Evolutionary conservation across 2,888 invertebrate genomes (phyloP).

Genomic region (Meiosimyza decipiens): DNA sequence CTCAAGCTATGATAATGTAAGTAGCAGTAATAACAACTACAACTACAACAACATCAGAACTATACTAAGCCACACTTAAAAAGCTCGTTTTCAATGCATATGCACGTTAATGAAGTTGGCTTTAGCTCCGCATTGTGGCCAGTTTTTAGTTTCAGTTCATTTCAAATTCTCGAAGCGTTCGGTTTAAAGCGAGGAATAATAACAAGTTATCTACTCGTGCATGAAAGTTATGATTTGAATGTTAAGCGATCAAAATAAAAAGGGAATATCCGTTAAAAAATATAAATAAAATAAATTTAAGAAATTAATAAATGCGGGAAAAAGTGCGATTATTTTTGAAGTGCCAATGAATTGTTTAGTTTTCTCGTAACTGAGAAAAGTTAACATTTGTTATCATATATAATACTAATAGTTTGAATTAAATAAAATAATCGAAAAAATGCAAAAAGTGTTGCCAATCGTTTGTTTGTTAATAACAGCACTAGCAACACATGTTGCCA

Average conservation of each 20-base stretch:
- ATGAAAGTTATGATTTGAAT: background rate
- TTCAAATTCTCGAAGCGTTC: constrained; percentile 44
- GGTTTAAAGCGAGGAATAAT: constrained; percentile 38
- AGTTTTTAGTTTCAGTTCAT: constrained; percentile 43
- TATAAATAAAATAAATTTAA: background rate
- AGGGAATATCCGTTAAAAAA: background rate
- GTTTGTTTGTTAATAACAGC: background rate
- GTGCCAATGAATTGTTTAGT: constrained; percentile 18
- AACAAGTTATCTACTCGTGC: background rate
- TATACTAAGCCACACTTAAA: background rate
- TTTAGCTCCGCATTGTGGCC: constrained; percentile 36
- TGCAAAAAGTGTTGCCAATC: constrained; percentile 1
- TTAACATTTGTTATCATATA: background rate
- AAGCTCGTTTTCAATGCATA: background rate
- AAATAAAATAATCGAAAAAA: background rate
- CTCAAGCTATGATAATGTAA: no score
- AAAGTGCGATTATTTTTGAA: constrained; percentile 9
- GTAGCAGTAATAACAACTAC: constrained; percentile 1
- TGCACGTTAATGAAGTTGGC: constrained; percentile 35
- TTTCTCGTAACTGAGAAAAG: background rate
- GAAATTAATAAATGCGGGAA: background rate
- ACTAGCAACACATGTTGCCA: constrained; percentile 9
- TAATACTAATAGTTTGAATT: background rate
- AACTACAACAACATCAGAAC: background rate
- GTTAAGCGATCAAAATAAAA: background rate